A percentile compares a stretch with the other conserved stretches of the same genome.
Evolutionary conservation across 2,797 vertebrate species (phyloP).

Genomic region (Anableps anableps): DNA sequence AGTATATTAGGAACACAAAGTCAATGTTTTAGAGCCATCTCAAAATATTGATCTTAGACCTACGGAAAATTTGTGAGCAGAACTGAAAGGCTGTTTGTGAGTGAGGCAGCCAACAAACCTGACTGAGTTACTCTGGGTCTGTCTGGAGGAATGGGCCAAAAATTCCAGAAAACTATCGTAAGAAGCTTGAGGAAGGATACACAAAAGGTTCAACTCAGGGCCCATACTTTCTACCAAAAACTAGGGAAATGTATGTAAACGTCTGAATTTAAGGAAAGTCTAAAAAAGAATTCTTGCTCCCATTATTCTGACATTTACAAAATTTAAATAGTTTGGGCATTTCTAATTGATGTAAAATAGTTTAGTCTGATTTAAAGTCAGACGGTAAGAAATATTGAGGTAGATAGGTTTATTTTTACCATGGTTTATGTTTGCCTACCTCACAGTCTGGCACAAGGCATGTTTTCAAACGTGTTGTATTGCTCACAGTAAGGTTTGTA

Average conservation of each 20-base stretch:
- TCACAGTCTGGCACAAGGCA: not conserved
- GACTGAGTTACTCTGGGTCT: not conserved
- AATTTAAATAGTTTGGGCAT: not conserved
- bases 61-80: not conserved
- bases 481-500: not conserved
- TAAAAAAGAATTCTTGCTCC: not conserved
- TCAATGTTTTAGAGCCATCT: not conserved
- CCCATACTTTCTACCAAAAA: not conserved
- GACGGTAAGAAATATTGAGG: too few relatives aligned
- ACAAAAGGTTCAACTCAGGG: not conserved
- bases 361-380: not conserved
- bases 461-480: not conserved
- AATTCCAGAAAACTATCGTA: not conserved
- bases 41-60: not conserved
- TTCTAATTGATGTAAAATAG: not conserved
- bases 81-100: not conserved
- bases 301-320: not conserved
- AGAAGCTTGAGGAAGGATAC: not conserved
- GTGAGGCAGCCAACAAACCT: not conserved
- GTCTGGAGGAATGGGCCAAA: not conserved
- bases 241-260: not conserved
- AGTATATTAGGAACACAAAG: too few relatives aligned
- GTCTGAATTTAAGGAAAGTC: not conserved
- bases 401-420: not conserved
- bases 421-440: too few relatives aligned